Evolutionary conservation across 2,113 vertebrate species (phyloP).

Genomic region (Otocyon megalotis): DNA sequence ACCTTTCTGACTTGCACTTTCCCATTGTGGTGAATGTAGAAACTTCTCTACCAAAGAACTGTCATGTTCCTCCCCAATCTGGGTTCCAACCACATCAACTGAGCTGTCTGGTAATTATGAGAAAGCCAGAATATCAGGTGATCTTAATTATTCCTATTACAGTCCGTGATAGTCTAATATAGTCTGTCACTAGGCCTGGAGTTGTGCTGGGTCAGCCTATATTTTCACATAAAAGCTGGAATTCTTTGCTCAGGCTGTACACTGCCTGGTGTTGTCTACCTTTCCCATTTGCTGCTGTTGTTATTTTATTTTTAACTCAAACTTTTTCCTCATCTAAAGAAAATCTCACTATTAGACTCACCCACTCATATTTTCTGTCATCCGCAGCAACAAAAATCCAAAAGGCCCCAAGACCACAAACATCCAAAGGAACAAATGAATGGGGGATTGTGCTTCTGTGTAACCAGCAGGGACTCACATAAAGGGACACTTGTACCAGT

Average conservation of each 20-base stretch:
- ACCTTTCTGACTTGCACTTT: background rate
- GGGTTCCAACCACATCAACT: background rate
- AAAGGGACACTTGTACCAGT: conserved; percentile 46
- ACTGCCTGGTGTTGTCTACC: too few relatives aligned
- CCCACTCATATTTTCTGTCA: background rate
- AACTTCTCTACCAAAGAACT: background rate
- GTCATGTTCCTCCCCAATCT: background rate
- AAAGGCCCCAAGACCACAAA: background rate
- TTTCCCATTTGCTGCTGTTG: background rate
- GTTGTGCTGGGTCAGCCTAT: background rate
- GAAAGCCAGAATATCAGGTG: background rate
- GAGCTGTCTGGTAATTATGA: background rate
- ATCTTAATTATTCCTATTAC: background rate
- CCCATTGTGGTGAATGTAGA: background rate
- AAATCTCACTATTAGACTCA: background rate
- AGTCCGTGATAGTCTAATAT: background rate
- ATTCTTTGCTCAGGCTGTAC: background rate
- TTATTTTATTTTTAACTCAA: conserved; percentile 6
- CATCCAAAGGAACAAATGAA: conserved; percentile 16
- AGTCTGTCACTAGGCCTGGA: background rate
- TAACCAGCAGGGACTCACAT: background rate
- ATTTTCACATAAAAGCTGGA: background rate
- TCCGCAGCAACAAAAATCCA: background rate
- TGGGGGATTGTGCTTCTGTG: background rate
- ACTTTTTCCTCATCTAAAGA: background rate